Evolutionary conservation across 2,797 vertebrate species (phyloP), one percentile per base, ranked within the genome.

Genomic region (Glyptemys insculpta): DNA sequence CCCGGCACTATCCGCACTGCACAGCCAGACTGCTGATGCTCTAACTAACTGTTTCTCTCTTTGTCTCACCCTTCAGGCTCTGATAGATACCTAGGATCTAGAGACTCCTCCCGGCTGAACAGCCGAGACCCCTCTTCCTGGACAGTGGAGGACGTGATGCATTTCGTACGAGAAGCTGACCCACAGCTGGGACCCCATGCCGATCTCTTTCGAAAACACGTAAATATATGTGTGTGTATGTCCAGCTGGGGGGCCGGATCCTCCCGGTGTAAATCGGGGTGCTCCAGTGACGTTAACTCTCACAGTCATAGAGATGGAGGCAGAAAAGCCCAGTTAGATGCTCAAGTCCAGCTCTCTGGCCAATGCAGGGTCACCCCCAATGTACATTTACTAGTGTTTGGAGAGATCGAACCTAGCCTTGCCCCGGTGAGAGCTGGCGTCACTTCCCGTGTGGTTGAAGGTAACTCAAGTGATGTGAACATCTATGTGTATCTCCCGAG

Each of bases 161-260:
- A 99, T 97, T 99, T 99, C 97, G 99, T 99, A 96, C 98, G 99
- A 41, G 99, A 99, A 59, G 98, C 99, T 0, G 99, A 99, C 86
- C 99, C 99, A 3, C 99, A 99, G 95, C 98, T 99, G 59, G 99
- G 99, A 54, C 99, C 99, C 50, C 99, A 99, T 3, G 99, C 99
- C 6, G 99, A 99, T 97, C 99, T 99, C 88, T 99, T 99, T 93
- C 99, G 99, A n/a, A 99, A 99, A 97, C 99, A 99, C 0, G 99
- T 99, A 98, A 37, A 99, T 98, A 84, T 37, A 41, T 15, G 1
- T 37, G 6, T 1, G 2, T 3, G 3, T 37, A 6, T 25, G 3
- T 21, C 1, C 0, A 5, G 9, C 56, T 23, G 18, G 4, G 5
- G 86, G 50, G 11, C 8, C 1, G 27, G 37, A 25, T 12, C 37